Evolutionary conservation across 2,888 invertebrate genomes (phyloP), one percentile per base, ranked within the genome.

Genomic region (Ferrisia virgata): DNA sequence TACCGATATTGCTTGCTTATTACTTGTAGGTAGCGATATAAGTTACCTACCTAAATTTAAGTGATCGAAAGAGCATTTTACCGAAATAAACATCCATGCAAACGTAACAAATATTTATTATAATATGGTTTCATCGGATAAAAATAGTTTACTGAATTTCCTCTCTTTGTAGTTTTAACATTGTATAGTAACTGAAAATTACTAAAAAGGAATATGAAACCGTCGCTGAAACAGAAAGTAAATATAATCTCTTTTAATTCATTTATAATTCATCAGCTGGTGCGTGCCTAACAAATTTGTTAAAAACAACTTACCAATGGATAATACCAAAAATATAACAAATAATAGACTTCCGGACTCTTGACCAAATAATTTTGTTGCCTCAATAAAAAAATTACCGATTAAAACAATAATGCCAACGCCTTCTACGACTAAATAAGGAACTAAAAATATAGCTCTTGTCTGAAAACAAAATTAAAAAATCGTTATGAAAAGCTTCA

Each of bases 161-260:
- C 53, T 80, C 80, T 80, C 80, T 53, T 53, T 80, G 80, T 53
- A 15, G 9, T 80, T 47, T 80, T 8, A 80, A 33, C 53, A 33
- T 53, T 2, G 80, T 47, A 9, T 80, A 80, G 80, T 80, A 53
- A n/a, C 80, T 80, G 47, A 80, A 80, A 33, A 80, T 33, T 6
- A 80, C 47, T 53, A 80, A 80, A 80, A 80, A 80, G 8, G 80
- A 80, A 31, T 80, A 80, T 15, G 31, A 31, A 33, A 80, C 47
- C 2, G 53, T 5, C 6, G 31, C 80, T 80, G 80, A 33, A 80
- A 80, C 43, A 47, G 9, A 80, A 80, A 13, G 15, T 15, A 64
- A 28, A 13, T 64, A 64, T 47, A 22, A 47, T 47, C 18, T 11
- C 6, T 47, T 47, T 47, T 18, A 47, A 47, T 47, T 47, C 18